These are phyloP conservation scores for Cheilosia grossa DNA, from an alignment of 2,888 invertebrate genomes.

Conservation along the genomic window DNA sequence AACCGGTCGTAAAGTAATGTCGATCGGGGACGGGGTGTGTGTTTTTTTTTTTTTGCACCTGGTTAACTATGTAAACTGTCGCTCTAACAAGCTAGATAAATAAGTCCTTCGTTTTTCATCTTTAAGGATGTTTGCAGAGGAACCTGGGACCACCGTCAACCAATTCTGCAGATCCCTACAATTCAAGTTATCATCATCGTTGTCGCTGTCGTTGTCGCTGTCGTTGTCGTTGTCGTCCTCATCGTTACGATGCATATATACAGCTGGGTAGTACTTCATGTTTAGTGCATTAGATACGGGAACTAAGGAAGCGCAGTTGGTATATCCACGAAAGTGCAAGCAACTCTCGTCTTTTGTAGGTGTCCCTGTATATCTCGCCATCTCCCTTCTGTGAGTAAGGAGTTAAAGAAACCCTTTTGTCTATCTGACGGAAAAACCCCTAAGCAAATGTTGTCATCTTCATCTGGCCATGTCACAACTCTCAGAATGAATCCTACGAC, in stretches of 20 bases:
- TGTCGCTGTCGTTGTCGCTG: slow-evolving; percentile 1
- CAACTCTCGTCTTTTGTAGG: slow-evolving; percentile 26
- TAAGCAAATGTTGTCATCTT: slow-evolving; percentile 68
- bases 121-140: slow-evolving; percentile 64
- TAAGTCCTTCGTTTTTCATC: slow-evolving; percentile 58
- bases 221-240: slow-evolving; percentile 7
- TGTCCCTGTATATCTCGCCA: not conserved
- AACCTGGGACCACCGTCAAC: slow-evolving; percentile 44
- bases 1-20: slow-evolving; percentile 44
- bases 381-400: slow-evolving; percentile 5
- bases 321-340: slow-evolving; percentile 50
- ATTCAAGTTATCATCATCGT: slow-evolving; percentile 42
- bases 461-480: slow-evolving; percentile 66
- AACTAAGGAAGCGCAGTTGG: slow-evolving; percentile 30
- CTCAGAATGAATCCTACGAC: slow-evolving; percentile 17
- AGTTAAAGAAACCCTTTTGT: slow-evolving; percentile 53
- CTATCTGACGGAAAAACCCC: slow-evolving; percentile 51
- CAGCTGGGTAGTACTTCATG: slow-evolving; percentile 33
- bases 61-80: slow-evolving; percentile 69
- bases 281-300: slow-evolving; percentile 32
- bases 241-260: slow-evolving; percentile 14
- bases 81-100: slow-evolving; percentile 71
- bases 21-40: not conserved
- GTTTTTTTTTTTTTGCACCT: slow-evolving; percentile 41
- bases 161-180: slow-evolving; percentile 51